Evolutionary conservation across 2,797 vertebrate genomes (phyloP).

Genomic region (Hoplostethus atlanticus): DNA sequence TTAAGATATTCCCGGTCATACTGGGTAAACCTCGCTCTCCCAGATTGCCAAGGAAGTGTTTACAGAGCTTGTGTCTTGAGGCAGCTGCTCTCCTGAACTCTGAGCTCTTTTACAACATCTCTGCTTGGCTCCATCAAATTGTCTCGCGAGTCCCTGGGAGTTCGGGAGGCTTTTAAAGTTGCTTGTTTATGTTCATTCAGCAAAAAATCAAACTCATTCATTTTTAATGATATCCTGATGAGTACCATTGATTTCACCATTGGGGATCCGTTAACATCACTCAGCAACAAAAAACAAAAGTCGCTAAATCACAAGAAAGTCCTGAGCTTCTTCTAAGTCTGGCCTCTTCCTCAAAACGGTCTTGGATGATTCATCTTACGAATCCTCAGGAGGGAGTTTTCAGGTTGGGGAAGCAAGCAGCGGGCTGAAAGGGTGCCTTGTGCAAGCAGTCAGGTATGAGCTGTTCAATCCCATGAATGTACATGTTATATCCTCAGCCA

Average conservation of each 20-base stretch:
- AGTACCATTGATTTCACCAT: constrained; percentile 28
- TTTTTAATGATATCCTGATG: constrained; percentile 35
- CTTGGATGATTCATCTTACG: constrained; percentile 50
- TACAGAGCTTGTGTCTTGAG: constrained; percentile 65
- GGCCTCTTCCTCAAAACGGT: constrained; percentile 36
- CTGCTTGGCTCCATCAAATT: constrained; percentile 44
- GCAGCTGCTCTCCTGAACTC: constrained; percentile 69
- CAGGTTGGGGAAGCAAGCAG: constrained; percentile 45
- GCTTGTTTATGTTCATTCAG: constrained; percentile 50
- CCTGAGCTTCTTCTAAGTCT: constrained; percentile 3
- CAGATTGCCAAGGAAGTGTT: constrained; percentile 67
- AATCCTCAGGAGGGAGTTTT: constrained; percentile 47
- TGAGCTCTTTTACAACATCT: constrained; percentile 37
- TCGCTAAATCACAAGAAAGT: neutral
- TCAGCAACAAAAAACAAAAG: neutral
- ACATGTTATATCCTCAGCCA: constrained; percentile 72
- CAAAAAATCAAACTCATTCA: constrained; percentile 32
- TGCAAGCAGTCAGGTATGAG: constrained; percentile 64
- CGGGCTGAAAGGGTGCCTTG: constrained; percentile 74
- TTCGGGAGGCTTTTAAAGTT: constrained; percentile 14
- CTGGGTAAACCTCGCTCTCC: constrained; percentile 57
- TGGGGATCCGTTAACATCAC: constrained; percentile 4
- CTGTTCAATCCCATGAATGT: constrained; percentile 72
- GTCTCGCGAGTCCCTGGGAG: constrained; percentile 13
- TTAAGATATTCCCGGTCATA: constrained; percentile 69